Percentiles rank a stretch among this genome's conserved stretches.
phyloP scores from a whole-genome alignment of 2,888 invertebrate genomes.

The Eucera pruinosa region DNA sequence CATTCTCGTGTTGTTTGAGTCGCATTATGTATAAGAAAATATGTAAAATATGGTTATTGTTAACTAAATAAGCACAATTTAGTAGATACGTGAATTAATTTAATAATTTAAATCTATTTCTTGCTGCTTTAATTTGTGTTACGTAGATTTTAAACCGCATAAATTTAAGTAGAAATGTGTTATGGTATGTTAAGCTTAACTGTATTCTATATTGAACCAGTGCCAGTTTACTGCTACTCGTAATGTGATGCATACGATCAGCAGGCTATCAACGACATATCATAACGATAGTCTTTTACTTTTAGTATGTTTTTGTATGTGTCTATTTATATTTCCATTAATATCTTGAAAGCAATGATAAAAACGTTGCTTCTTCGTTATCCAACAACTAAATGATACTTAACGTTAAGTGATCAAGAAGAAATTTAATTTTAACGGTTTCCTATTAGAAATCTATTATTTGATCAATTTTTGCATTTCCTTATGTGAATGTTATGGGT shows the following conservation, averaged over 20 bases:
- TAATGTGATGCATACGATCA: not conserved
- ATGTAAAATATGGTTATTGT: no score
- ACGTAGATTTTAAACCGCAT: not conserved
- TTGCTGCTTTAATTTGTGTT: not conserved
- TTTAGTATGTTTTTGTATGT: not conserved
- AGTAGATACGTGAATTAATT: not conserved
- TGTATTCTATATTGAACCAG: constrained; percentile 11
- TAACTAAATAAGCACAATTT: not conserved
- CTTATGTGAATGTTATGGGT: no score
- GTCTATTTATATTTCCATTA: no score
- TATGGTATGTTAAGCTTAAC: constrained; percentile 13
- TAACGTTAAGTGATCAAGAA: no score
- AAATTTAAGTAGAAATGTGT: not conserved
- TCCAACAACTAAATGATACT: no score
- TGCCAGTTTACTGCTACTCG: not conserved
- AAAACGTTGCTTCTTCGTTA: no score
- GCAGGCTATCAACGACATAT: not conserved
- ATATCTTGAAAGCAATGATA: not conserved
- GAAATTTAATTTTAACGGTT: no score
- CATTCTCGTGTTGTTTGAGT: no score
- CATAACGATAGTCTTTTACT: not conserved
- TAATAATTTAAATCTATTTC: not conserved
- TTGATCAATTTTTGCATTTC: no score
- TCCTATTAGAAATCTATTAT: no score
- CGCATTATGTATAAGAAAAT: no score